These are phyloP conservation scores for Aphis craccivora DNA, from an alignment of 1,140 invertebrate species.

Conservation along the genomic window DNA sequence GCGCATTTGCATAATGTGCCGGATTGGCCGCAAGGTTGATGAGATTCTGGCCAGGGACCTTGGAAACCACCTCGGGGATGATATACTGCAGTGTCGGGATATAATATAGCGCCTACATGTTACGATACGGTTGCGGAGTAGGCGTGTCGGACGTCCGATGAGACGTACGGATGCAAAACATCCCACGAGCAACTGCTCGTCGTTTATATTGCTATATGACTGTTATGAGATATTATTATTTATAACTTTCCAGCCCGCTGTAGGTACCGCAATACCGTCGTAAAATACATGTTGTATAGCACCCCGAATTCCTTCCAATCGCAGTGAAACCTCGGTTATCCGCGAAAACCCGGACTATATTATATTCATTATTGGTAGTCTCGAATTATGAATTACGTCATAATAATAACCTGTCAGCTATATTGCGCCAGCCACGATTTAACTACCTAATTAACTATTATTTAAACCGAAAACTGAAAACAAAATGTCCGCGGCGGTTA, in stretches of 20 bases:
- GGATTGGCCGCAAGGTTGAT: conserved; percentile 43
- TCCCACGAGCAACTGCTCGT: neutral
- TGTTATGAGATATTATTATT: conserved; percentile 9
- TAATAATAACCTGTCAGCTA: neutral
- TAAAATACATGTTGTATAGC: no score
- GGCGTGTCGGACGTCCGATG: neutral
- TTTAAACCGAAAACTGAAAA: no score
- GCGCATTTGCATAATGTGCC: conserved; percentile 32
- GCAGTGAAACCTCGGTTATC: neutral
- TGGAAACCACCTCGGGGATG: conserved; percentile 4
- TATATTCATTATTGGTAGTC: neutral
- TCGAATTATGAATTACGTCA: neutral
- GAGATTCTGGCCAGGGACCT: conserved; percentile 14
- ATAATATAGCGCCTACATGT: neutral
- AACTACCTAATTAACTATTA: neutral
- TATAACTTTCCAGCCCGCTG: neutral
- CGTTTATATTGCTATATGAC: neutral
- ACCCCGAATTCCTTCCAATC: neutral
- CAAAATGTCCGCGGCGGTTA: no score
- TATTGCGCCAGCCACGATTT: neutral
- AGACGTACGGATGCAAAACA: conserved; percentile 14
- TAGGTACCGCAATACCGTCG: neutral
- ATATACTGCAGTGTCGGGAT: no score
- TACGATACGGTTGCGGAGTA: neutral
- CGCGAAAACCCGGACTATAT: neutral